Evolutionary conservation across 35 echinoderm and acorn worm species (phyloP), one percentile per base, ranked within the genome.

Genomic region (Apostichopus japonicus): DNA sequence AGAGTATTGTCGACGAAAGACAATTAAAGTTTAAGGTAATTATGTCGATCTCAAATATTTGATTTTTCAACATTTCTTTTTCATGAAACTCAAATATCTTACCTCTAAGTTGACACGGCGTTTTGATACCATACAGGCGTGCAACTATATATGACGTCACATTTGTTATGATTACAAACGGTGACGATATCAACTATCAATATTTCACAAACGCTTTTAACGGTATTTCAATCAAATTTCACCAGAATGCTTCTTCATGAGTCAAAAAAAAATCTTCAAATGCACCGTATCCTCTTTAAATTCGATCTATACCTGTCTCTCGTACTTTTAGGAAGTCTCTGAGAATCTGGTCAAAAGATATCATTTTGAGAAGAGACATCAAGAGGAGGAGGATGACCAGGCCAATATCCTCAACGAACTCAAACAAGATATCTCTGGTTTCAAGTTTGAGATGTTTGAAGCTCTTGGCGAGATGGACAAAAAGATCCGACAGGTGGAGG

Each of bases 401-500:
- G 97, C 97, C 7, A 98, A 94, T 65, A 83, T 98, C 14, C 78
- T 95, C 16, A 95, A 98, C 79, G 94, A 98, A 76, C 93, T 98
- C 78, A 98, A 98, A 54, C 97, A 98, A 82, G 97, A 98, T 84
- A 95, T 98, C 24, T 98, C 97, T 15, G 97, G 97, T 5, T 98
- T 98, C 88, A 98, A 98, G 54, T 98, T 94, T 44, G 97, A 98
- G 56, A 98, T 98, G 97, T 98, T 98, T 79, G 97, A 98, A 86
- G 94, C 97, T 10, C 94, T 98, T 3, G 93, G 93, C 33, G 94
- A 98, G 76, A 98, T 98, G 97, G 97, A 98, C 78, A 96, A 98
- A 62, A 98, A 98, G 90, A 98, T 98, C 6, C 65, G 95, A 19
- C 94, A 98, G 53, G 97, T 98, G 9, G 94, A 98, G 24, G 97